Percentiles rank a stretch among this genome's conserved stretches.
Evolutionary conservation across 2,113 vertebrate species (phyloP).

Genomic region (Sander vitreus): DNA sequence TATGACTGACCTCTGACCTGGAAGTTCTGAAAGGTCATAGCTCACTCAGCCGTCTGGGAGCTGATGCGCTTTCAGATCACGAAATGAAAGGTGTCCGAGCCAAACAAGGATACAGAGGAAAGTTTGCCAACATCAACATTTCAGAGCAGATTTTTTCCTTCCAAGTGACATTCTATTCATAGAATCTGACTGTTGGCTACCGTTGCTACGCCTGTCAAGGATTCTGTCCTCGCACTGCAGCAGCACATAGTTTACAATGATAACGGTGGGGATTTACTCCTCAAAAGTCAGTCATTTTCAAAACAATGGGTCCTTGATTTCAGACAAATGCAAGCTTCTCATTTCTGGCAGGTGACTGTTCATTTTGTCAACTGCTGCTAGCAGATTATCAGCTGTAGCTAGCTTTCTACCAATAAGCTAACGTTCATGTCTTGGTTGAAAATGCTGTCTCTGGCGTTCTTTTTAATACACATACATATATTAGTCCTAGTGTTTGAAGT

Average conservation of each 20-base stretch:
- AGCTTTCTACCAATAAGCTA: background rate
- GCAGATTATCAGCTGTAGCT: background rate
- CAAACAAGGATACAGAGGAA: slow-evolving; percentile 37
- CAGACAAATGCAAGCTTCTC: background rate
- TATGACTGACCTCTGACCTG: slow-evolving; percentile 76
- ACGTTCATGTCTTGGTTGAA: background rate
- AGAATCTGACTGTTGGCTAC: background rate
- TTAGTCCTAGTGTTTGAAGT: background rate
- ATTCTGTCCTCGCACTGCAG: no score
- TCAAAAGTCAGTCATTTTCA: background rate
- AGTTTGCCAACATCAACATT: slow-evolving; percentile 31
- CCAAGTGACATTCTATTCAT: slow-evolving; percentile 6
- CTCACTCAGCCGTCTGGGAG: slow-evolving; percentile 53
- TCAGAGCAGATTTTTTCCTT: slow-evolving; percentile 2
- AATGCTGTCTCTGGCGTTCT: background rate
- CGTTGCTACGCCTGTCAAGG: background rate
- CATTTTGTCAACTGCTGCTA: background rate
- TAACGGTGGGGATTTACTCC: background rate
- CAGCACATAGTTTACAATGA: background rate
- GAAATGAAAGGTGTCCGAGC: slow-evolving; percentile 27
- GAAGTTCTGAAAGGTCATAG: slow-evolving; percentile 72
- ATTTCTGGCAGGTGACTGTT: background rate
- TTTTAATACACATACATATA: background rate
- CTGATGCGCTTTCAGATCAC: slow-evolving; percentile 61
- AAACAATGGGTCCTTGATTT: background rate